Evolutionary conservation across 2,113 vertebrate genomes (phyloP).

Genomic region (Percopsis transmontana): DNA sequence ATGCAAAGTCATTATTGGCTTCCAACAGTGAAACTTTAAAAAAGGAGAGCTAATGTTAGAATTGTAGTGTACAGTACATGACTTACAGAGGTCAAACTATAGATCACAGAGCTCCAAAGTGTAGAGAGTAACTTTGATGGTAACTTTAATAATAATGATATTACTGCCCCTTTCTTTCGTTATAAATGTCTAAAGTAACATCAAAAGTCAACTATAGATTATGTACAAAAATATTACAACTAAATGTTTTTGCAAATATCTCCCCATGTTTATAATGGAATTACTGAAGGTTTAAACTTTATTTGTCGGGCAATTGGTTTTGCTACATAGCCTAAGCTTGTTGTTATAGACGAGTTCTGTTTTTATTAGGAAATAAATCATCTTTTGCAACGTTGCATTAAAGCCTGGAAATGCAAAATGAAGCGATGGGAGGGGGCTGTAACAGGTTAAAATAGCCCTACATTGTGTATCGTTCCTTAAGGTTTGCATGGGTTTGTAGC

Average conservation of each 20-base stretch:
- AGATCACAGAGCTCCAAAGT: constrained; percentile 46
- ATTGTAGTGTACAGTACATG: constrained; percentile 58
- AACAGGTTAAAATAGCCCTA: constrained; percentile 47
- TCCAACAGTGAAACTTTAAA: constrained; percentile 68
- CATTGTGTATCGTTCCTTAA: constrained; percentile 21
- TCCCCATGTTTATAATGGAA: too few relatives aligned
- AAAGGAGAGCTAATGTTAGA: constrained; percentile 63
- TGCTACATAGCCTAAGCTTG: too few relatives aligned
- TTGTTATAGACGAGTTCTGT: too few relatives aligned
- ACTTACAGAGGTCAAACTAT: constrained; percentile 71
- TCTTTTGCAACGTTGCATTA: constrained; percentile 7
- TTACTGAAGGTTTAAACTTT: too few relatives aligned
- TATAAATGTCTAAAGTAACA: too few relatives aligned
- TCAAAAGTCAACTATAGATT: too few relatives aligned
- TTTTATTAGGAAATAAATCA: too few relatives aligned
- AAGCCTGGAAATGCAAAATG: constrained; percentile 23
- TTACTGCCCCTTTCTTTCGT: too few relatives aligned
- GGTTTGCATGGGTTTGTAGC: constrained; percentile 41
- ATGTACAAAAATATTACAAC: too few relatives aligned
- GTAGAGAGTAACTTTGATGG: not conserved
- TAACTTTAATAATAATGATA: too few relatives aligned
- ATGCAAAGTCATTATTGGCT: constrained; percentile 76
- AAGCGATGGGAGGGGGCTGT: constrained; percentile 24
- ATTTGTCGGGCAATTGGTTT: too few relatives aligned
- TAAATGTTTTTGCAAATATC: too few relatives aligned